Percentiles rank a stretch among this genome's conserved stretches.
These are phyloP conservation scores for Centropus bengalensis DNA, from an alignment of 2,113 vertebrate genomes.

Conservation along the genomic window DNA sequence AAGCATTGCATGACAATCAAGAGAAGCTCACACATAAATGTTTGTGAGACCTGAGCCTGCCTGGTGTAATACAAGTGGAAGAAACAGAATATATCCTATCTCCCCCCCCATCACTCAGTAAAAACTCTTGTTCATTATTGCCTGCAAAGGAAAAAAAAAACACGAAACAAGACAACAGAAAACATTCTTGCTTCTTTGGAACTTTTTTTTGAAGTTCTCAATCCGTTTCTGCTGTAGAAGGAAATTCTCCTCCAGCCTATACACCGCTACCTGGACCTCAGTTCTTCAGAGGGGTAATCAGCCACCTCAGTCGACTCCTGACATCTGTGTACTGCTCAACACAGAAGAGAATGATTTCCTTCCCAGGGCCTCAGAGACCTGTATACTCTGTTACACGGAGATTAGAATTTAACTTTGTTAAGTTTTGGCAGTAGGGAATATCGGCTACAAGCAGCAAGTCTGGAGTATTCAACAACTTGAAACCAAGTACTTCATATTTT, in stretches of 20 bases:
- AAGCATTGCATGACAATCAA: neutral
- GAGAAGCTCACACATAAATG: neutral
- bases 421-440: neutral
- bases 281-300: neutral
- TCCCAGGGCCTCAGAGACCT: neutral
- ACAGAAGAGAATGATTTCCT: neutral
- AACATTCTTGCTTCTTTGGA: neutral
- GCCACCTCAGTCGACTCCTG: neutral
- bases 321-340: neutral
- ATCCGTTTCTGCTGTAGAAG: neutral
- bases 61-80: neutral
- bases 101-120: neutral
- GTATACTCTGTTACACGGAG: neutral
- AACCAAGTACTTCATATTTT: neutral
- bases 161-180: neutral
- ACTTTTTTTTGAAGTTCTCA: neutral
- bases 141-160: neutral
- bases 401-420: neutral
- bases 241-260: neutral
- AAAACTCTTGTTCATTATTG: neutral
- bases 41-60: neutral
- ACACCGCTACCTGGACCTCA: neutral
- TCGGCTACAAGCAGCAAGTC: neutral
- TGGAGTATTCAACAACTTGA: neutral
- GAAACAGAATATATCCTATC: neutral